Base-by-base conservation (phyloP, 1,140 invertebrate genomes). In the Gryllus bimaculatus region DNA sequence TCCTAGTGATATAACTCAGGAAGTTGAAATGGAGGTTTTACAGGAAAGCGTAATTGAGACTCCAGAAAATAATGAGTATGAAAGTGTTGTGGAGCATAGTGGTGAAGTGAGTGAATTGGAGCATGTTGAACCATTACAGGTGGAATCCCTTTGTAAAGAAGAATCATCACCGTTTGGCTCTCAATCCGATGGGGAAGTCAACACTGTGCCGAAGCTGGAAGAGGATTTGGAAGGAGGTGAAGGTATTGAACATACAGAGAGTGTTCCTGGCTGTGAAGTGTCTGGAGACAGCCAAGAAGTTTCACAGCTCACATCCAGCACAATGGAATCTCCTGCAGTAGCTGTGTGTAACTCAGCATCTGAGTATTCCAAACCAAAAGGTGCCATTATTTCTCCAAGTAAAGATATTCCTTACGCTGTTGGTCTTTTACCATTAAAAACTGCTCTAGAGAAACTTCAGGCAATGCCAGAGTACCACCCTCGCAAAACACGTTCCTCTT, bases 321-420 rank as follows among this genome's bases (percentile, higher is more conserved):
- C 80, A 85, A 3, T 87, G 47, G 48, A 18, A n/a, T 12, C 48
- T 8, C 8, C 48, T 8, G 18, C 54, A 66, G 54, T 13, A 66
- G 54, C 54, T 66, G 54, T 66, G 10, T 66, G 54, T 66, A 66
- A 66, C 18, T 13, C 54, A 66, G 26, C 26, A 39, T 66, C 54
- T 13, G 54, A 66, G 54, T 66, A 66, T 66, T 18, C 54, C 54
- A 66, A 66, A 66, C 18, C 47, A 8, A 20, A 77, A 77, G 76
- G 76, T 18, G 76, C 76, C 20, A 20, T 77, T 77, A 74, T 73
- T 48, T 85, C 85, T 0, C 79, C 83, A 73, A 85, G 83, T 20
- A 85, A 86, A 13, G 85, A 87, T 81, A 87, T 88, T 75, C 87
- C 87, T 8, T 88, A 86, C 79, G 87, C 87, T 7, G 86, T 88